Percentiles rank a stretch among this genome's conserved stretches.
phyloP scores from a whole-genome alignment of 2,888 invertebrate species.

The Cryptocephalus primarius region DNA sequence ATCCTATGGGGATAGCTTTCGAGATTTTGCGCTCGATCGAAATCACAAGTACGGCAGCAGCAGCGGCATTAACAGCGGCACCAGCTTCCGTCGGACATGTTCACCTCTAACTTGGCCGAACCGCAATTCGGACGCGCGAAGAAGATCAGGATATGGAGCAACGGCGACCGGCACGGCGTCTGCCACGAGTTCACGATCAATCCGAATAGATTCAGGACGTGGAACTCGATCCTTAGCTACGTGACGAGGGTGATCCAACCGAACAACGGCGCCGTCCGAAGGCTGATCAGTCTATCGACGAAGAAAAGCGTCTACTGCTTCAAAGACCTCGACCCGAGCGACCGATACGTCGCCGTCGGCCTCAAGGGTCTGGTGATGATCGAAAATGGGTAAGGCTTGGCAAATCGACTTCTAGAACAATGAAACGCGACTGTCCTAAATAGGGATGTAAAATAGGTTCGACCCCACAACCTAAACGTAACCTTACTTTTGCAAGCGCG shows the following conservation, averaged over 20 bases:
- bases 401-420: too few relatives aligned
- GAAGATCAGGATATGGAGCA: background rate
- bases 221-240: background rate
- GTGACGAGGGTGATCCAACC: slow-evolving; percentile 1
- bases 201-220: slow-evolving; percentile 1
- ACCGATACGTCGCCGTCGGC: slow-evolving; percentile 1
- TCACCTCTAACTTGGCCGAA: background rate
- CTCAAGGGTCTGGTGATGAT: background rate
- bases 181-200: slow-evolving; percentile 1
- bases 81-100: too few relatives aligned
- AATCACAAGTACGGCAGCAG: too few relatives aligned
- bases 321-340: background rate
- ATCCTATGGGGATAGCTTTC: too few relatives aligned
- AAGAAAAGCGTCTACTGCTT: background rate
- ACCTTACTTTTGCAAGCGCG: too few relatives aligned
- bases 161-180: background rate
- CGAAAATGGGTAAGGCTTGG: too few relatives aligned
- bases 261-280: background rate
- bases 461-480: too few relatives aligned
- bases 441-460: too few relatives aligned
- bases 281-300: background rate
- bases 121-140: slow-evolving; percentile 1
- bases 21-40: too few relatives aligned
- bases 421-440: too few relatives aligned
- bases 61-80: too few relatives aligned